A percentile compares a stretch with the other conserved stretches of the same genome.
These are phyloP conservation scores for Cotesia glomerata DNA, from an alignment of 1,140 invertebrate genomes.

Conservation along the genomic window DNA sequence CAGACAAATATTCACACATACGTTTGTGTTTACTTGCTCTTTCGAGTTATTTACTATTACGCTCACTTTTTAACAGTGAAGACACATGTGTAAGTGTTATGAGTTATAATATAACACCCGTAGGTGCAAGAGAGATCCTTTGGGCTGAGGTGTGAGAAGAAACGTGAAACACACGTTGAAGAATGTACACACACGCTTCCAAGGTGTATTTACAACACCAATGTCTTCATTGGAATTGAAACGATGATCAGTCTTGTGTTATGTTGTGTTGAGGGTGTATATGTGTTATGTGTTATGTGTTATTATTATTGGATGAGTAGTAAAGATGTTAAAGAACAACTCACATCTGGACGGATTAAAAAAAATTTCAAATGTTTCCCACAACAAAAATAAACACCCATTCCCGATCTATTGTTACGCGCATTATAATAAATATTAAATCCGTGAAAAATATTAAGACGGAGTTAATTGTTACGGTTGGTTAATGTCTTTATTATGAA, in stretches of 20 bases:
- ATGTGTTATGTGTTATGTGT: neutral
- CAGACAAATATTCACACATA: too few species aligned
- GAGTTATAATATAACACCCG: neutral
- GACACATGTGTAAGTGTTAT: too few species aligned
- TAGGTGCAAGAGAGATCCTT: neutral
- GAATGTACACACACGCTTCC: conserved; percentile 1
- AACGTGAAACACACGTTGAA: neutral
- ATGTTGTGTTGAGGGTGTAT: neutral
- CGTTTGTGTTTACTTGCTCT: neutral
- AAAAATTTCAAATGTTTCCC: conserved; percentile 8
- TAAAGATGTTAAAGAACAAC: neutral
- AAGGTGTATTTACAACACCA: conserved; percentile 41
- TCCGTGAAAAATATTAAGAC: conserved; percentile 23
- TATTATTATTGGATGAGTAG: neutral
- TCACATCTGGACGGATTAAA: conserved; percentile 41
- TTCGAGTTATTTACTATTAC: conserved; percentile 5
- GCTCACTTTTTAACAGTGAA: too few species aligned
- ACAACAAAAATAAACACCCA: neutral
- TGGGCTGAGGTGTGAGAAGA: conserved; percentile 31
- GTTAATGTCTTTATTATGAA: conserved; percentile 5
- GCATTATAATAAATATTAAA: conserved; percentile 21
- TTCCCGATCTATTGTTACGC: neutral
- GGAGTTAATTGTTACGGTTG: conserved; percentile 10
- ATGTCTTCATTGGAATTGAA: conserved; percentile 45
- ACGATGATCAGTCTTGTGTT: neutral